These are phyloP conservation scores for Otocyon megalotis DNA, from an alignment of 2,113 vertebrate species.

Conservation along the genomic window DNA sequence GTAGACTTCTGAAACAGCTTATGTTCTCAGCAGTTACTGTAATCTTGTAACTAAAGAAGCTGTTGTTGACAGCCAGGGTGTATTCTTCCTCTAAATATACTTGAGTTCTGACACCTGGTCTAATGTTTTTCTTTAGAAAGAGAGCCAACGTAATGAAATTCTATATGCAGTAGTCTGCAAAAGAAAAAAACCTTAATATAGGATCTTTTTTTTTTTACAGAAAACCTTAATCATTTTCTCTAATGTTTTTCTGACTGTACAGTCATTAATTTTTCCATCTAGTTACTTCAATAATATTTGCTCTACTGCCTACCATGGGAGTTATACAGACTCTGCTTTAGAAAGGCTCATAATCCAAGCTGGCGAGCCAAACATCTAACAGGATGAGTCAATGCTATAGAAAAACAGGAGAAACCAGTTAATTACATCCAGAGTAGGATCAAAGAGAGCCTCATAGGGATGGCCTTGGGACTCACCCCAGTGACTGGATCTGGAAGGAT, in stretches of 20 bases:
- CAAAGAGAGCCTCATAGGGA: background rate
- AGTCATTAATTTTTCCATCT: slow-evolving; percentile 39
- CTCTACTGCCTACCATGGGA: slow-evolving; percentile 31
- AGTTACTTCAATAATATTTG: slow-evolving; percentile 22
- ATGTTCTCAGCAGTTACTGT: slow-evolving; percentile 23
- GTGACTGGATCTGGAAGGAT: background rate
- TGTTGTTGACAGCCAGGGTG: background rate
- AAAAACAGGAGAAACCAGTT: background rate
- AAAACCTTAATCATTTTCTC: background rate
- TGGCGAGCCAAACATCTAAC: background rate
- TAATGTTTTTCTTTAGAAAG: slow-evolving; percentile 55
- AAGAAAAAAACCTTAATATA: background rate
- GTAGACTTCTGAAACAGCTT: background rate
- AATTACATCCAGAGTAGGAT: background rate
- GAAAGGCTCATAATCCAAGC: background rate
- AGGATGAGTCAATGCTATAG: background rate
- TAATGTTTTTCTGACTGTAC: background rate
- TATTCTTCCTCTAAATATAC: slow-evolving; percentile 66
- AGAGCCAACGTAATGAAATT: slow-evolving; percentile 63
- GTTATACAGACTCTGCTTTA: background rate
- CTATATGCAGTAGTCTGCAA: background rate
- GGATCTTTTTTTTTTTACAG: background rate
- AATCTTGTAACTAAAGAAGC: slow-evolving; percentile 47
- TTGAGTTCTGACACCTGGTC: slow-evolving; percentile 56
- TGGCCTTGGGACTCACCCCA: background rate